Evolutionary conservation across 1,140 invertebrate species (phyloP), one percentile per base, ranked within the genome.

Genomic region (Harpegnathos saltator): DNA sequence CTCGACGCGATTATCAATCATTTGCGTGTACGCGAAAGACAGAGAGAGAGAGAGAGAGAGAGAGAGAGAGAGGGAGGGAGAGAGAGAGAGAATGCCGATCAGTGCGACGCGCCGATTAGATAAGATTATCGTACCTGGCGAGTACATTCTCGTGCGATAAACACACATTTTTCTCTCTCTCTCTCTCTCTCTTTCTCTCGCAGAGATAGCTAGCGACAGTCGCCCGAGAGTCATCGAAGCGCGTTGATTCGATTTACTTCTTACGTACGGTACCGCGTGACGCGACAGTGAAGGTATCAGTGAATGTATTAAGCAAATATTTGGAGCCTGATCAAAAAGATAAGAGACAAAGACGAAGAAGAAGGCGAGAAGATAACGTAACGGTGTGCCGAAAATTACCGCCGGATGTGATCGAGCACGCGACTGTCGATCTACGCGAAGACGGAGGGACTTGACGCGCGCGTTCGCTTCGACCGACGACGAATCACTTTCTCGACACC

Each of bases 81-180:
- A 33, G 29, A 33, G 44, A 54, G 1, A 17, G 52, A 54, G 1
- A 54, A 14, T 52, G n/a, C n/a, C n/a, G n/a, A n/a, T n/a, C n/a
- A n/a, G n/a, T n/a, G n/a, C 19, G 15, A 44, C 24, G 17, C 17
- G 66, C 33, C 58, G 75, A 80, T 80, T 80, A 80, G 75, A 71
- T 80, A 80, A 80, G 75, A 80, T 58, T 80, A 80, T 14, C 59
- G 22, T 52, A 65, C 12, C 29, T 15, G 29, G 26, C 33, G 33
- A 56, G 50, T 54, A 68, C 19, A 50, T 66, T 78, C n/a, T 78
- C 26, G 14, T 19, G 26, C 44, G 61, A 38, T 69, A 69, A 12
- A 58, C 52, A 24, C 22, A 17, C 26, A 19, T n/a, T n/a, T n/a
- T n/a, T n/a, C n/a, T n/a, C n/a, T n/a, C n/a, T n/a, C n/a, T n/a